These are phyloP conservation scores for Ondatra zibethicus DNA, from an alignment of 2,113 vertebrate species.

Conservation along the genomic window DNA sequence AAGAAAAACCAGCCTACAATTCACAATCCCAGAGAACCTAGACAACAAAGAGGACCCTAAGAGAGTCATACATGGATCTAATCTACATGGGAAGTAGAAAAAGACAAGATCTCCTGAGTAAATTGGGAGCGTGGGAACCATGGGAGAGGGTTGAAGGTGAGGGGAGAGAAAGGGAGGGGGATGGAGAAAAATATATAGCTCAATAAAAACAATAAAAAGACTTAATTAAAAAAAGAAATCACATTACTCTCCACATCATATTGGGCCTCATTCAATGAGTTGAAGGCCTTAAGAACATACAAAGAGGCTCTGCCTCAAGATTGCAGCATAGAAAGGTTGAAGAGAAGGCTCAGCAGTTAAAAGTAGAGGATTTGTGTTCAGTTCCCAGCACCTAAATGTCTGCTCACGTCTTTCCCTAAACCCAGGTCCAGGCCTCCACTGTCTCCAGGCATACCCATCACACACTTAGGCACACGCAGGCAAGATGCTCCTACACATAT, in stretches of 20 bases:
- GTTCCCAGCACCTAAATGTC: background rate
- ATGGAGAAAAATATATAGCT: too few species aligned
- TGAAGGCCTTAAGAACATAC: background rate
- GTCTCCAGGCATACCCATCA: background rate
- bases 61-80: too few species aligned
- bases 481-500: background rate
- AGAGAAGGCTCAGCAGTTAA: background rate
- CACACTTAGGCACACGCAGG: too few species aligned
- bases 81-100: too few species aligned
- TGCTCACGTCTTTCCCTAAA: background rate
- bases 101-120: too few species aligned
- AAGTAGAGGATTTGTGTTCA: background rate
- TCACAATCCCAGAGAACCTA: too few species aligned
- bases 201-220: too few species aligned
- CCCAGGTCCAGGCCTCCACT: background rate
- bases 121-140: too few species aligned
- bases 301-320: background rate
- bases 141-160: too few species aligned
- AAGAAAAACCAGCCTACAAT: too few species aligned
- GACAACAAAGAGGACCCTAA: too few species aligned
- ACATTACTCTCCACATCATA: background rate
- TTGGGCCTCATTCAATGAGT: background rate
- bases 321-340: background rate
- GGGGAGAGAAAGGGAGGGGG: too few species aligned
- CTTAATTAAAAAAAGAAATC: background rate